Evolutionary conservation across 2,113 vertebrate genomes (phyloP), one percentile per base, ranked within the genome.

Genomic region (Ciconia stormi): DNA sequence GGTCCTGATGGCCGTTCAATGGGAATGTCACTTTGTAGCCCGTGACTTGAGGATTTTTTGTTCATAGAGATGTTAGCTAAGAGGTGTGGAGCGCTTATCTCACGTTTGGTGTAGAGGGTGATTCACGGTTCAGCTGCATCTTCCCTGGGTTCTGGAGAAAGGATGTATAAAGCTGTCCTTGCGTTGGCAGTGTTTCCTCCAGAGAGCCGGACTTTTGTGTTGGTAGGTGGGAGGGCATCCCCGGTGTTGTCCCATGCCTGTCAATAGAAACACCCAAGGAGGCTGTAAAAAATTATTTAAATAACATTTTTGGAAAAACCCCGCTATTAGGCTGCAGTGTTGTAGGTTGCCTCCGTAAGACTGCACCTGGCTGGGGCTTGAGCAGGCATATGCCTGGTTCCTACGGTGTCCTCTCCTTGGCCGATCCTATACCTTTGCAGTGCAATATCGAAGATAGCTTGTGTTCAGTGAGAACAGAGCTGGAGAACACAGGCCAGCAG

Each of bases 141-240:
- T 84, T 81, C 53, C 22, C 59, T 67, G 47, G 19, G 7, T 40
- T 22, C 15, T 66, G 63, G 21, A 72, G 36, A 76, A 70, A 23
- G 8, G 10, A 21, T 20, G 5, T 44, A 5, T 67, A 29, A 71
- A 77, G 40, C 29, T 63, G 20, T 59, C 29, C 42, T 65, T 50
- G 8, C 0, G 2, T 38, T 0, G 0, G 23, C 32, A 59, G 26
- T 1, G 0, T 87, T 79, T 79, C 32, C 50, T 67, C 49, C 18
- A 20, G 17, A 20, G 38, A 38, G 36, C 59, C 18, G 7, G 36
- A 30, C 23, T 67, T 82, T 5, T 20, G 13, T 65, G 26, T 42
- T 29, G 15, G 11, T 29, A 29, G 56, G 16, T 12, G 13, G 53
- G n/a, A 69, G 8, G 30, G 30, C 62, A 85, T 32, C 23, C 38